Percentiles rank a stretch among this genome's conserved stretches.
Evolutionary conservation across 2,797 vertebrate genomes (phyloP).

Genomic region (Aulostomus chinensis): DNA sequence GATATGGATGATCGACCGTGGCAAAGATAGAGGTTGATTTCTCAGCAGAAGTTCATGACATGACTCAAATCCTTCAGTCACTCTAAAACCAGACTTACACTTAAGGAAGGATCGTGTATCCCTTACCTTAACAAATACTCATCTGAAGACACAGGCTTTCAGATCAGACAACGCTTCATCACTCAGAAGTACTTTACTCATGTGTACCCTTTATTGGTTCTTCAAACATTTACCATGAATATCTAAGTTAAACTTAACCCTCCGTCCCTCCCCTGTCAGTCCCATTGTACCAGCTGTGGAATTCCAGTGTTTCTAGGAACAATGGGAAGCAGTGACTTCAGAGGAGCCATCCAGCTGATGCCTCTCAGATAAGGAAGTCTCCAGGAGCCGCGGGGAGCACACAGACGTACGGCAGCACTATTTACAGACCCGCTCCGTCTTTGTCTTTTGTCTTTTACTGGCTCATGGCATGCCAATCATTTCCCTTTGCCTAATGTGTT

Average conservation of each 20-base stretch:
- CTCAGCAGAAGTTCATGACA: too few species aligned
- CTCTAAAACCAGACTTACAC: too few species aligned
- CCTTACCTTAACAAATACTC: too few species aligned
- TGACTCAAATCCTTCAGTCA: too few species aligned
- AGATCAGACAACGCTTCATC: too few species aligned
- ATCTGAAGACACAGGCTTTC: too few species aligned
- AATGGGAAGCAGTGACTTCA: conserved; percentile 70
- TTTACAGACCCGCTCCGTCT: conserved; percentile 71
- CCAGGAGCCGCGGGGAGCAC: conserved; percentile 55
- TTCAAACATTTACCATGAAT: conserved; percentile 30
- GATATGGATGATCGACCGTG: too few species aligned
- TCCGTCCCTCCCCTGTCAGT: conserved; percentile 29
- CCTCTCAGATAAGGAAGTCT: conserved; percentile 69
- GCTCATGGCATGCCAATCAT: conserved; percentile 59
- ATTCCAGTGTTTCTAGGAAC: conserved; percentile 69
- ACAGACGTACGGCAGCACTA: conserved; percentile 55
- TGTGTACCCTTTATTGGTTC: too few species aligned
- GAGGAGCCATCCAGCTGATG: conserved; percentile 50
- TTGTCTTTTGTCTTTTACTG: conserved; percentile 50
- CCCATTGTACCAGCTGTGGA: conserved; percentile 52
- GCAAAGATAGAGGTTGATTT: too few species aligned
- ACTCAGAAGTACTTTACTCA: too few species aligned
- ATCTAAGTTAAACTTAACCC: conserved; percentile 11
- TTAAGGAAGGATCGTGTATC: too few species aligned
- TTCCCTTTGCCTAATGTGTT: conserved; percentile 37